Percentiles rank a stretch among this genome's conserved stretches.
Conservation (phyloP, 2,113 vertebrate species). For the Cariama cristata region DNA sequence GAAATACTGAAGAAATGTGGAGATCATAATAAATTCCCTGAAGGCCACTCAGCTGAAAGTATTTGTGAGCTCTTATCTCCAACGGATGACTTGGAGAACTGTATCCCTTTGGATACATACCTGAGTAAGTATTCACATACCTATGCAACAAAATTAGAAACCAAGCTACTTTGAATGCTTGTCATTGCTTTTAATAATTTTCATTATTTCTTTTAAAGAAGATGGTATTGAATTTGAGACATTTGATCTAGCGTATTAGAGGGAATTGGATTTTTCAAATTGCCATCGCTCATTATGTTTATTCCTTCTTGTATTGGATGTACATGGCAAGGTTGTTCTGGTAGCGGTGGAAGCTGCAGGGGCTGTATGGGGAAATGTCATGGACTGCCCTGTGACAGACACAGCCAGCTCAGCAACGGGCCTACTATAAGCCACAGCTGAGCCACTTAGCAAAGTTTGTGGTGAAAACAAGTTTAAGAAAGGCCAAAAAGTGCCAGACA, state of each 20-base stretch:
- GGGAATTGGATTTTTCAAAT: neutral
- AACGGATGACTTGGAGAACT: conserved; percentile 89
- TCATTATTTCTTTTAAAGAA: neutral
- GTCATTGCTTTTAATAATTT: neutral
- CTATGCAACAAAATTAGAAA: neutral
- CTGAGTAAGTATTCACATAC: conserved; percentile 83
- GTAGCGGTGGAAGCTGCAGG: neutral
- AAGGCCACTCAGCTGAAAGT: conserved; percentile 92
- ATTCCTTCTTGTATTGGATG: neutral
- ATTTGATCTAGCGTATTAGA: neutral
- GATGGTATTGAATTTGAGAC: neutral
- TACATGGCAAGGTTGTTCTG: neutral
- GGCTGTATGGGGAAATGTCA: neutral
- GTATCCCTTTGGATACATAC: conserved; percentile 93
- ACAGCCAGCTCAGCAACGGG: accelerated
- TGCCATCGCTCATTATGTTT: neutral
- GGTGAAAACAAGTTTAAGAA: neutral
- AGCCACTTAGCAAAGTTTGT: neutral
- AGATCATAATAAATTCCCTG: conserved; percentile 89
- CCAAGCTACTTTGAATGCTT: neutral
- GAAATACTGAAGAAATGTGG: conserved; percentile 97
- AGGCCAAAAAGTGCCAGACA: neutral
- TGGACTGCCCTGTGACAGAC: neutral
- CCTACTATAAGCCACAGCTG: neutral
- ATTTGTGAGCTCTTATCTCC: conserved; percentile 95